phyloP scores from a whole-genome alignment of 2,113 vertebrate genomes.

The Regulus satrapa region DNA sequence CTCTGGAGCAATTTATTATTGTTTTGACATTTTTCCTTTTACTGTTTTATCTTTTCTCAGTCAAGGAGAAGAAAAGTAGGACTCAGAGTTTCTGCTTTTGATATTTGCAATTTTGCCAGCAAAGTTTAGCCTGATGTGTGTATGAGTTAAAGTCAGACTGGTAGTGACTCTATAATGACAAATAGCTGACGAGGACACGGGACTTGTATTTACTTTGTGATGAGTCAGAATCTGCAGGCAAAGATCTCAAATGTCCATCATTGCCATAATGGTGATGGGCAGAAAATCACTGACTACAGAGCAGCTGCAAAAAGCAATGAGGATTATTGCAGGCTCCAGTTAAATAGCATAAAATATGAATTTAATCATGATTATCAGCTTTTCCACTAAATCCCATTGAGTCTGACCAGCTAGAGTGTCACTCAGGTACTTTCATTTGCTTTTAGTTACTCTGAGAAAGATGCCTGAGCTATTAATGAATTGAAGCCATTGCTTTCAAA shows the following conservation, averaged over 20 bases:
- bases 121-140: neutral
- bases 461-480: neutral
- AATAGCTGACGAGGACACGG: neutral
- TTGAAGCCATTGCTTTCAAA: neutral
- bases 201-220: neutral
- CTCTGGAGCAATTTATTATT: neutral
- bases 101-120: neutral
- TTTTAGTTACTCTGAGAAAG: neutral
- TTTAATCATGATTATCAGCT: neutral
- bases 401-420: neutral
- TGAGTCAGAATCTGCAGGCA: neutral
- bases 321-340: neutral
- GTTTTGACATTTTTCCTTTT: neutral
- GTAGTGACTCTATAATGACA: neutral
- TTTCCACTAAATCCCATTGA: neutral
- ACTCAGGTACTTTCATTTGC: neutral
- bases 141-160: neutral
- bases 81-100: neutral
- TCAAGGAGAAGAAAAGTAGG: neutral
- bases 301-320: neutral
- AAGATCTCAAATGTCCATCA: neutral
- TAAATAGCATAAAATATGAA: neutral
- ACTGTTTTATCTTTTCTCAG: neutral
- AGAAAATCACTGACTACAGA: neutral
- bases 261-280: neutral